Base-by-base conservation (phyloP, 2,888 invertebrate species). In the Hipparchia sbordonii region DNA sequence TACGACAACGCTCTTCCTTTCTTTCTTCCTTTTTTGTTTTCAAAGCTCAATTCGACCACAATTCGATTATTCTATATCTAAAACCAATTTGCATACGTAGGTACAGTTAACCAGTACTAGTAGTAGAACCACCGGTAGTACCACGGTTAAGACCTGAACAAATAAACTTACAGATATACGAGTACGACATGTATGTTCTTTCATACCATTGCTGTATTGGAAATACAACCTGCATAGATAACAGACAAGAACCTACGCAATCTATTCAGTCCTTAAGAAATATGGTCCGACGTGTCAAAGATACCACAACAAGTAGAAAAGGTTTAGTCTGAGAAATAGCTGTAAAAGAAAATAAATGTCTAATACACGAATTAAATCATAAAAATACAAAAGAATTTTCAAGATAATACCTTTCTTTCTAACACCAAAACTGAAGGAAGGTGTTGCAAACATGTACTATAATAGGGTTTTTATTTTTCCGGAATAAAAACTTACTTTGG, bases 231-330 rank as follows among this genome's bases (percentile, higher is more conserved):
- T 23, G 61, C 67, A 57, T 10, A 70, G 73, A 63, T 73, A 72
- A 57, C 59, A 59, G 52, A 70, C 61, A 70, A 59, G 63, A 71
- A 62, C 74, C 75, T 73, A 72, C 72, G 70, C 72, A 51, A 66
- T 71, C 70, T 72, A 70, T 78, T 72, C 76, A 77, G 63, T 69
- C 59, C 72, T 65, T 52, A 71, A 73, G 70, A 78, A 78, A 74
- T 76, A 77, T 74, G 70, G 71, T 67, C 61, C 54, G 76, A 72
- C 75, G 69, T 66, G 76, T 74, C 74, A 70, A 59, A 73, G 78
- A 78, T 77, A 78, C 63, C 67, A 67, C 70, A 70, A 71, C 72
- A 61, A 23, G 65, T 71, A 74, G 70, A 57, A 71, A 72, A 54
- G 52, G 48, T 6, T 13, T 46, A 48, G 57, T 46, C 39, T 4